Evolutionary conservation across 2,888 invertebrate species (phyloP).

Genomic region (Dilophus febrilis): DNA sequence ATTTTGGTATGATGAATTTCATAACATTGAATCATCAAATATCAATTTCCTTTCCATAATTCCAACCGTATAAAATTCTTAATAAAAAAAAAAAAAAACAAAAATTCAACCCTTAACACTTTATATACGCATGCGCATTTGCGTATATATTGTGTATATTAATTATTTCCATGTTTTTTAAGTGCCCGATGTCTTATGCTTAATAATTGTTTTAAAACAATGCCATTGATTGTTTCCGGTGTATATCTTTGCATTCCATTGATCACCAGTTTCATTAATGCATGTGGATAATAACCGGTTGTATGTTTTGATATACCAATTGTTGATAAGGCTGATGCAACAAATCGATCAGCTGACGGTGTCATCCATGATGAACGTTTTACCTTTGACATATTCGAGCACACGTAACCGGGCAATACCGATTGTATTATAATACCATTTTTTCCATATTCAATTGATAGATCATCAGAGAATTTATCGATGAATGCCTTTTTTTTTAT

Average conservation of each 20-base stretch:
- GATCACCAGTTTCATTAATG: slow-evolving; percentile 19
- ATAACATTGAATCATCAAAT: too few relatives aligned
- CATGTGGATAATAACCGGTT: slow-evolving; percentile 49
- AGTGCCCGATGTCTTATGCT: slow-evolving; percentile 21
- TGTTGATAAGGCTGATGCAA: slow-evolving; percentile 49
- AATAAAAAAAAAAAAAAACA: too few relatives aligned
- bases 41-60: too few relatives aligned
- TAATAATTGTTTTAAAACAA: slow-evolving; percentile 21
- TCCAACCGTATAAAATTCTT: too few relatives aligned
- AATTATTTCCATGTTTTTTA: slow-evolving; percentile 5
- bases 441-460: slow-evolving; percentile 55
- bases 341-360: slow-evolving; percentile 55
- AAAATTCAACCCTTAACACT: too few relatives aligned
- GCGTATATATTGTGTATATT: too few relatives aligned
- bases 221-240: slow-evolving; percentile 19
- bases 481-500: slow-evolving; percentile 72
- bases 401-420: slow-evolving; percentile 73
- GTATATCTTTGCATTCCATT: slow-evolving; percentile 15
- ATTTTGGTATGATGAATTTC: too few relatives aligned
- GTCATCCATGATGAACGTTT: slow-evolving; percentile 54
- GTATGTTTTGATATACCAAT: slow-evolving; percentile 52
- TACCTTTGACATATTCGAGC: slow-evolving; percentile 81
- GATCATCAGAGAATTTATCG: slow-evolving; percentile 60
- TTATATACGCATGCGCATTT: too few relatives aligned
- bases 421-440: slow-evolving; percentile 64